Evolutionary conservation across 2,797 vertebrate genomes (phyloP), one percentile per base, ranked within the genome.

Genomic region (Esox lucius): DNA sequence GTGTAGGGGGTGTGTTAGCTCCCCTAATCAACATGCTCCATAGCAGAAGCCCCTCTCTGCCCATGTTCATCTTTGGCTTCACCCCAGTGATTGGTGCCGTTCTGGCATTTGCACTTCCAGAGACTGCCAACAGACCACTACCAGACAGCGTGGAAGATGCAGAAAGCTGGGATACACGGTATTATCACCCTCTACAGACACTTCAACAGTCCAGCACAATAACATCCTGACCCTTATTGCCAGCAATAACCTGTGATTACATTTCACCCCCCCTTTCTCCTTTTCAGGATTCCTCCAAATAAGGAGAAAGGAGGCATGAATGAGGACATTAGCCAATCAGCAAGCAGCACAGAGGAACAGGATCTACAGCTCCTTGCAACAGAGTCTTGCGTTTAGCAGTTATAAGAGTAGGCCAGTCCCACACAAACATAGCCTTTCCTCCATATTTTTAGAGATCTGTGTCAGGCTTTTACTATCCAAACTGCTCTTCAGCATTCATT

Each of bases 1-100:
- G 91, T 73, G 79, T 91, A 70, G 93, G 93, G 1, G 93, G 93
- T 1, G 89, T 94, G 66, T 85, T 94, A 69, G 92, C 92, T 0
- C 92, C 93, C 2, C 56, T 92, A 0, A 92, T 93, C 81, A 93
- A 93, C 85, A 86, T 93, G 80, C 80, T 93, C 0, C 82, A 91
- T 16, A 83, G 78, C 79, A 83, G 83, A n/a, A 90, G 70, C 79
- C 85, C 90, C 0, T n/a, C 78, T 3, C 79, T 61, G 0, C 91
- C 93, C 4, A 88, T 93, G 75, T 2, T 91, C 75, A 90, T 94
- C 82, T 93, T 94, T 0, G 92, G 90, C 13, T 71, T 53, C 2
- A 81, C 82, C 0, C 90, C 93, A 0, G 76, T 94, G 24, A 70
- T 94, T 35, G 93, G 90, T 0, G 91, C 93, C 4, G 61, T 84